Percentiles rank a stretch among this genome's conserved stretches.
phyloP scores from a whole-genome alignment of 2,888 invertebrate genomes.

The Rapana venosa region DNA sequence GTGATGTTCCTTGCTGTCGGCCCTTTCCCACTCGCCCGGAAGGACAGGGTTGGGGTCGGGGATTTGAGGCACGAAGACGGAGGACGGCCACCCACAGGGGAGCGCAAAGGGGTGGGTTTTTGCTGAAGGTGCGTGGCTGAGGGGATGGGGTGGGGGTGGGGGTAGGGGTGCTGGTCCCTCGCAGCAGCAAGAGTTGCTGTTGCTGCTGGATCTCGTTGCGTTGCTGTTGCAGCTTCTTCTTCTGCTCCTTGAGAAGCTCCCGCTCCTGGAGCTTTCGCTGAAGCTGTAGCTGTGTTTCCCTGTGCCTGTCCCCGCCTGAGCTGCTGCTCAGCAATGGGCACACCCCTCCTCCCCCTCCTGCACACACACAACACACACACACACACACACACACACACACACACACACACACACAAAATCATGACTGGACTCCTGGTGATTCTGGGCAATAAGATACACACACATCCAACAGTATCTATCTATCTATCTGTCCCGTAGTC shows the following conservation, averaged over 20 bases:
- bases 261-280: constrained; percentile 86
- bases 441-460: no score
- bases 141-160: constrained; percentile 35
- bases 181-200: constrained; percentile 43
- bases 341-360: constrained; percentile 14
- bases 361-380: neutral
- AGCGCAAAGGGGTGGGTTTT: constrained; percentile 39
- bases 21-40: constrained; percentile 13
- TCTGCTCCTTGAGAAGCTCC: constrained; percentile 83
- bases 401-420: no score
- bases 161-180: constrained; percentile 36
- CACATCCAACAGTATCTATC: no score
- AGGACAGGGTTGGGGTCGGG: constrained; percentile 29
- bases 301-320: constrained; percentile 78
- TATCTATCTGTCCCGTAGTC: no score
- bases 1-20: constrained; percentile 47
- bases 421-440: no score
- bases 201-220: constrained; percentile 52
- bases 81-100: constrained; percentile 29
- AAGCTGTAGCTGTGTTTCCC: constrained; percentile 83
- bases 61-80: constrained; percentile 33
- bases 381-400: neutral
- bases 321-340: constrained; percentile 48
- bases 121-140: constrained; percentile 39
- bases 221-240: constrained; percentile 81